Evolutionary conservation across 2,797 vertebrate species (phyloP).

Genomic region (Bovichtus diacanthus): DNA sequence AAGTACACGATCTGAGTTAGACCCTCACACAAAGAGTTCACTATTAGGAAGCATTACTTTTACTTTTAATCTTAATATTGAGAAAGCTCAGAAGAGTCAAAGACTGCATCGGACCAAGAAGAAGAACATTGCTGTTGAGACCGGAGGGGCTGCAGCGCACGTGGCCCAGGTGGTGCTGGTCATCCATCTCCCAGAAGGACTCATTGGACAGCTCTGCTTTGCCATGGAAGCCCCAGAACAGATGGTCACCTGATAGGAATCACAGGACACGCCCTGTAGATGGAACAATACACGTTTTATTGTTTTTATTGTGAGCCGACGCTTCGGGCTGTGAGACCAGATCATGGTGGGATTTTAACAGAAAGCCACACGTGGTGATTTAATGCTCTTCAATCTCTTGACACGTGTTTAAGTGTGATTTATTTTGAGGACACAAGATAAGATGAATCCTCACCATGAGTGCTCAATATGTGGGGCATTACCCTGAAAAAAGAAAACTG

Average conservation of each 20-base stretch:
- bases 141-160: neutral
- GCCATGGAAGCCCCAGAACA: too few relatives aligned
- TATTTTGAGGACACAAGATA: neutral
- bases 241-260: neutral
- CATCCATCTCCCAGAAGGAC: conserved; percentile 6
- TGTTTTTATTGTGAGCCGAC: too few relatives aligned
- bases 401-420: neutral
- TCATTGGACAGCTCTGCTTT: conserved; percentile 45
- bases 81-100: neutral
- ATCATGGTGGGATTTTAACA: neutral
- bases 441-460: neutral
- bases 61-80: neutral
- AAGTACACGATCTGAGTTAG: too few relatives aligned
- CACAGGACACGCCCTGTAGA: neutral
- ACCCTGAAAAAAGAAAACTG: conserved; percentile 92
- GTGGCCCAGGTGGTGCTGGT: conserved; percentile 69
- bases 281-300: neutral
- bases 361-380: neutral
- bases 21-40: neutral
- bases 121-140: conserved; percentile 59
- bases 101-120: conserved; percentile 80
- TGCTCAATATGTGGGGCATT: neutral
- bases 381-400: neutral
- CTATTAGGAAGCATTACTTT: neutral
- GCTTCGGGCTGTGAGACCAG: neutral